Conservation (phyloP, 2,797 vertebrate genomes). For the Aldrovandia affinis region DNA sequence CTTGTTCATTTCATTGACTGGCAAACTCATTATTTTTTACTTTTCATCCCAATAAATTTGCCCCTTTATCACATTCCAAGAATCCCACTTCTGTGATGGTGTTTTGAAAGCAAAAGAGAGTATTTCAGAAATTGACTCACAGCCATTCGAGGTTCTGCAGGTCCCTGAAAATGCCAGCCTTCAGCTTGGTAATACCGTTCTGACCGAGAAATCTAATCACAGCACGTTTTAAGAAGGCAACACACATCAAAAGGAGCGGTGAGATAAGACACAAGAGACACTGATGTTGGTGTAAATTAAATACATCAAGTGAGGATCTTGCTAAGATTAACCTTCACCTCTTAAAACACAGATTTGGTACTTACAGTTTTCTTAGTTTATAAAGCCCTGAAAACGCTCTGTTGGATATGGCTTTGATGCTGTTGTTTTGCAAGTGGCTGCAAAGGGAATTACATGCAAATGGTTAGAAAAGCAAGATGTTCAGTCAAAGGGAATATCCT, state of each 20-base stretch:
- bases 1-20: not conserved
- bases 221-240: not conserved
- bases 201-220: conserved; percentile 64
- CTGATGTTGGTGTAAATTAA: not conserved
- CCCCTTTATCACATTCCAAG: not conserved
- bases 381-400: conserved; percentile 26
- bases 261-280: not conserved
- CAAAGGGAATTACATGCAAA: not conserved
- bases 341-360: not conserved
- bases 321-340: no score
- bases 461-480: not conserved
- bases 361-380: conserved; percentile 26
- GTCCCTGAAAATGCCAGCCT: conserved; percentile 60
- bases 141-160: conserved; percentile 64
- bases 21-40: not conserved
- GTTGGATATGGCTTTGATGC: conserved; percentile 17
- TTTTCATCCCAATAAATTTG: not conserved
- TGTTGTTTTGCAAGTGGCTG: conserved; percentile 32
- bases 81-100: not conserved
- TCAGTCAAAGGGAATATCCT: not conserved
- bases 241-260: not conserved
- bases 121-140: conserved; percentile 51
- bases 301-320: no score
- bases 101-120: not conserved
- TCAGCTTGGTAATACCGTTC: conserved; percentile 60